A percentile compares a stretch with the other conserved stretches of the same genome.
These are phyloP conservation scores for Phortica magna DNA, from an alignment of 2,888 invertebrate species.

Conservation along the genomic window DNA sequence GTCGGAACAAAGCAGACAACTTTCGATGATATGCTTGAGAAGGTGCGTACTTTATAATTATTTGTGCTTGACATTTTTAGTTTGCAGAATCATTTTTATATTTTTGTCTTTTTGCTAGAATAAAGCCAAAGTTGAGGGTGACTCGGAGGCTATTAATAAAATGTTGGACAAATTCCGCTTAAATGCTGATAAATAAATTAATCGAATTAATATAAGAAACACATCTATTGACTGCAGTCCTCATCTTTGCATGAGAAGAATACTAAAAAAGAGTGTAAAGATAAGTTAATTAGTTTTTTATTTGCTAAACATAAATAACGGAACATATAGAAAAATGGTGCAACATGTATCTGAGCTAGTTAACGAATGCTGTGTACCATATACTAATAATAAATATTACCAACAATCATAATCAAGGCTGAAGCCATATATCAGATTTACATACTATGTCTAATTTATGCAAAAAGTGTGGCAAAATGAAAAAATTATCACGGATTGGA, in stretches of 20 bases:
- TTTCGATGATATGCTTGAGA: constrained; percentile 69
- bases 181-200: constrained; percentile 52
- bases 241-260: background rate
- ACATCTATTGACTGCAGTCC: background rate
- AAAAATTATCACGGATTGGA: too few species aligned
- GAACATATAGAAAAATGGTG: too few species aligned
- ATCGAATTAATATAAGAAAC: background rate
- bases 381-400: too few species aligned
- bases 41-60: constrained; percentile 48
- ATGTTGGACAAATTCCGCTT: constrained; percentile 74
- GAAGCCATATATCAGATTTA: too few species aligned
- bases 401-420: too few species aligned
- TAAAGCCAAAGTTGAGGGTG: constrained; percentile 70
- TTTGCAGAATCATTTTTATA: constrained; percentile 15
- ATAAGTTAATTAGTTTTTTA: too few species aligned
- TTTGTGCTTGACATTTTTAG: background rate
- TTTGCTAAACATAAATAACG: too few species aligned
- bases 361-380: too few species aligned
- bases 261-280: too few species aligned
- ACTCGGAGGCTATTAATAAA: constrained; percentile 71
- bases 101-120: constrained; percentile 53
- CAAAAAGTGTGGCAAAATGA: too few species aligned
- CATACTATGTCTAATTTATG: too few species aligned
- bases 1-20: constrained; percentile 72
- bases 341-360: too few species aligned